These are phyloP conservation scores for Nomada ruficornis DNA, from an alignment of 2,888 invertebrate species.

Conservation along the genomic window DNA sequence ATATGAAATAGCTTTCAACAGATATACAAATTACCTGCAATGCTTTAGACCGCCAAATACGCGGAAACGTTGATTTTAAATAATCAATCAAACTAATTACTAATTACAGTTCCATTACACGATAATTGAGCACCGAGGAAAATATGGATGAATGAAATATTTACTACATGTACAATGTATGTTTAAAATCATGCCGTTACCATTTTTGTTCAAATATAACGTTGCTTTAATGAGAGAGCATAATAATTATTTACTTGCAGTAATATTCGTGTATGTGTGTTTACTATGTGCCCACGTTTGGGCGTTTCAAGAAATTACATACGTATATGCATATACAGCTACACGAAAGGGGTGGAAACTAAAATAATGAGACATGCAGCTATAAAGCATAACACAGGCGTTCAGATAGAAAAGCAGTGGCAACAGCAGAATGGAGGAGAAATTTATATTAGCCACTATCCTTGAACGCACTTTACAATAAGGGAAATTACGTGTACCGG, in stretches of 20 bases:
- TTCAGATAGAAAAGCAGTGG: slow-evolving; percentile 31
- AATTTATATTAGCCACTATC: slow-evolving; percentile 28
- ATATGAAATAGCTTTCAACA: too few species aligned
- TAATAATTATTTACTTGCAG: slow-evolving; percentile 29
- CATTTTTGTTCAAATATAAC: too few species aligned
- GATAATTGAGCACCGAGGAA: too few species aligned
- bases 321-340: slow-evolving; percentile 14
- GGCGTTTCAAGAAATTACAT: slow-evolving; percentile 4
- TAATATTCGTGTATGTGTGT: neutral
- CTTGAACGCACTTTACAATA: slow-evolving; percentile 17
- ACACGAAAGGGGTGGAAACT: slow-evolving; percentile 26
- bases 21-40: too few species aligned
- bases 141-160: too few species aligned
- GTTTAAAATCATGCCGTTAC: too few species aligned
- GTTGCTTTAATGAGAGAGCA: too few species aligned
- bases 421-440: slow-evolving; percentile 17
- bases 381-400: slow-evolving; percentile 31
- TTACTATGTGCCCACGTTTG: slow-evolving; percentile 6
- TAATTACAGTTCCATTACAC: too few species aligned
- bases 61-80: too few species aligned
- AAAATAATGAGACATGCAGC: slow-evolving; percentile 41
- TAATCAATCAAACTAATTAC: too few species aligned
- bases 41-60: too few species aligned
- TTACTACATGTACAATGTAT: too few species aligned
- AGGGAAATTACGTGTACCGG: neutral